Evolutionary conservation across 2,888 invertebrate species (phyloP).

Genomic region (Lissonota sp.): DNA sequence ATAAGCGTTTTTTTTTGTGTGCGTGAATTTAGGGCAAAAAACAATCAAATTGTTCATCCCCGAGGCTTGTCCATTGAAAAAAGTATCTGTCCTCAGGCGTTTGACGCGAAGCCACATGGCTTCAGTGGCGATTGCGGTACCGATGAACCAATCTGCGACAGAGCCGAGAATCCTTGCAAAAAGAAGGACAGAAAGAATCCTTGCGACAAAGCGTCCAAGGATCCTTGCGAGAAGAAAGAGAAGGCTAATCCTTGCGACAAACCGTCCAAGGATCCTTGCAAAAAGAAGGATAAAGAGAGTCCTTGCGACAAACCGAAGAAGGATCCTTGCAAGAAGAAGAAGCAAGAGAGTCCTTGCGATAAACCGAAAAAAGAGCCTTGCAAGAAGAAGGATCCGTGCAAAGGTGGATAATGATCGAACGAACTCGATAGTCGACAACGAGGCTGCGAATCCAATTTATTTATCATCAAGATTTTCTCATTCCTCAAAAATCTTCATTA

Average conservation of each 20-base stretch:
- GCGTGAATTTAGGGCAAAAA: constrained; percentile 10
- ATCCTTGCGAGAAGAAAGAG: constrained; percentile 53
- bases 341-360: constrained; percentile 1
- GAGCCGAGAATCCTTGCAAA: constrained; percentile 52
- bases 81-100: constrained; percentile 76
- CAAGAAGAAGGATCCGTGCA: constrained; percentile 48
- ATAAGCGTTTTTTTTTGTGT: background rate
- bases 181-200: constrained; percentile 10
- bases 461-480: background rate
- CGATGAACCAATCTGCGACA: constrained; percentile 40
- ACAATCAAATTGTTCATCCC: constrained; percentile 43
- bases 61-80: constrained; percentile 50
- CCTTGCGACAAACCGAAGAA: constrained; percentile 47
- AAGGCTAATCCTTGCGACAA: constrained; percentile 24
- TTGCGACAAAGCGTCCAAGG: constrained; percentile 26
- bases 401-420: background rate
- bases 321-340: constrained; percentile 53
- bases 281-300: constrained; percentile 30
- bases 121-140: constrained; percentile 62
- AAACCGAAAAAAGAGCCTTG: constrained; percentile 47
- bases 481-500: too few relatives aligned
- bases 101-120: constrained; percentile 53
- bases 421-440: background rate
- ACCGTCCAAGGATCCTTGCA: constrained; percentile 57
- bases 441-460: background rate